Evolutionary conservation across 1,140 invertebrate species (phyloP).

Genomic region (Paramacrobiotus metropolitanus): DNA sequence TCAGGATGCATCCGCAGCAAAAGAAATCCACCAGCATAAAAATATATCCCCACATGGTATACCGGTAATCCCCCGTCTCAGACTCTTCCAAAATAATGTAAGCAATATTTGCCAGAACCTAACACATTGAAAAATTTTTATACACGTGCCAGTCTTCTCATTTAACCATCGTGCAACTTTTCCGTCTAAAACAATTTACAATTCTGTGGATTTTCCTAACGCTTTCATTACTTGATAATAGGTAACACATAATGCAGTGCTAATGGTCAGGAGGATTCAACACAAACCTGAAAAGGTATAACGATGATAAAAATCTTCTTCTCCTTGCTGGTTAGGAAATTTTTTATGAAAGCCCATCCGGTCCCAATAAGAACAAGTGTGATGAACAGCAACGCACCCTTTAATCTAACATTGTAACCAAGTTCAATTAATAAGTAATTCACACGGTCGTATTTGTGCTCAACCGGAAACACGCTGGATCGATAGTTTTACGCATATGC

Average conservation of each 20-base stretch:
- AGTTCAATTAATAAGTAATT: neutral
- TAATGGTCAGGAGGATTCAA: conserved; percentile 5
- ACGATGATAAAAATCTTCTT: conserved; percentile 98
- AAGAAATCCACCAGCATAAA: conserved; percentile 83
- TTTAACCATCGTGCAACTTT: too few species aligned
- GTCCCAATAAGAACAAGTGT: conserved; percentile 89
- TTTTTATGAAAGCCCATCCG: conserved; percentile 96
- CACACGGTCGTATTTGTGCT: conserved; percentile 3
- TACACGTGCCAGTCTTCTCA: conserved; percentile 4
- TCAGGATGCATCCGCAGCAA: conserved; percentile 88
- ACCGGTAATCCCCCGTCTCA: conserved; percentile 69
- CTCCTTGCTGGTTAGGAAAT: conserved; percentile 79
- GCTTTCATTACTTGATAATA: too few species aligned
- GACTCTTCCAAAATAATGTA: conserved; percentile 94
- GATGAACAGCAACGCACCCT: conserved; percentile 80
- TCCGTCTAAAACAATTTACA: too few species aligned
- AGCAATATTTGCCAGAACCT: conserved; percentile 84
- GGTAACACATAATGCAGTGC: conserved; percentile 6
- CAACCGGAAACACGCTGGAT: neutral
- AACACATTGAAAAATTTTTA: conserved; percentile 10
- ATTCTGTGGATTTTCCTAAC: too few species aligned
- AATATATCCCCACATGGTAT: conserved; percentile 70
- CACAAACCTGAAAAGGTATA: conserved; percentile 68
- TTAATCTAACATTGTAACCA: conserved; percentile 33
- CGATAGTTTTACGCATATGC: neutral